These are phyloP conservation scores for Cyclura pinguis DNA, from an alignment of 2,797 vertebrate genomes.

Conservation along the genomic window DNA sequence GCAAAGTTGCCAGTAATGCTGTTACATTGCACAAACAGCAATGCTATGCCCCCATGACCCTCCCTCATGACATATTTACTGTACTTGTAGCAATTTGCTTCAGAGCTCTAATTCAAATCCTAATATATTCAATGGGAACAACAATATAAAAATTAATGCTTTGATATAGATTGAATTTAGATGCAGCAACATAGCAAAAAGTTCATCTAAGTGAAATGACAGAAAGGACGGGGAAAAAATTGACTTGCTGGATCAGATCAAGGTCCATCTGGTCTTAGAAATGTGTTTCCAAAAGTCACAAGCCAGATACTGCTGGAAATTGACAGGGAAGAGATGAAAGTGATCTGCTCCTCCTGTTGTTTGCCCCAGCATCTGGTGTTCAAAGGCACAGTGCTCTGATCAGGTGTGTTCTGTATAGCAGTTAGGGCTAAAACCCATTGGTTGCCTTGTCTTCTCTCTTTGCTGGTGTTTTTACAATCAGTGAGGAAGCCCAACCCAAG, in stretches of 20 bases:
- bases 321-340: not conserved
- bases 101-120: not conserved
- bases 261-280: not conserved
- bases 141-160: not conserved
- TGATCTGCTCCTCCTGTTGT: not conserved
- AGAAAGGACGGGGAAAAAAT: not conserved
- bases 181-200: not conserved
- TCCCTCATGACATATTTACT: too few species aligned
- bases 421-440: not conserved
- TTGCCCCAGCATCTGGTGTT: not conserved
- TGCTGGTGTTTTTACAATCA: not conserved
- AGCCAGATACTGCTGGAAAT: not conserved
- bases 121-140: not conserved
- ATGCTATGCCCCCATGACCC: too few species aligned
- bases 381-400: not conserved
- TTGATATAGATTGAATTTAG: not conserved
- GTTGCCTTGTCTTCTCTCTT: too few species aligned
- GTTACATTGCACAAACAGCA: too few species aligned
- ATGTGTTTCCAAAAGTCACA: not conserved
- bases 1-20: too few species aligned
- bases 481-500: not conserved
- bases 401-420: not conserved
- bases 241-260: not conserved
- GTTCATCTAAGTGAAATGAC: not conserved
- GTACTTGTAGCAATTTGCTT: too few species aligned